Evolutionary conservation across 2,113 vertebrate species (phyloP), one percentile per base, ranked within the genome.

Genomic region (Caretta caretta): DNA sequence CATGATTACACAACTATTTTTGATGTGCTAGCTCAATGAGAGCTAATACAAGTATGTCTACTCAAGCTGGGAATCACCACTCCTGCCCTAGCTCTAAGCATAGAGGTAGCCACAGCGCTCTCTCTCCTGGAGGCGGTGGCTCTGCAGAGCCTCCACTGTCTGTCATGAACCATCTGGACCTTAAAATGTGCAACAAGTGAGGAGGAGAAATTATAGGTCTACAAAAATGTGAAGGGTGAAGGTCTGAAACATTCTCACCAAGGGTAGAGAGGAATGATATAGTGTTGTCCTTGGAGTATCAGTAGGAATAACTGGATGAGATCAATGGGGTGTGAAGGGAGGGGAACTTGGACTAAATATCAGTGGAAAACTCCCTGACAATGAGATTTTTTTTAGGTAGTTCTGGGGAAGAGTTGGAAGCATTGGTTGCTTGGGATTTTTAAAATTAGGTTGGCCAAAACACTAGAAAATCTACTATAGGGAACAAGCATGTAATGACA

Each of bases 401-500:
- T 92, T 90, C 78, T 84, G 46, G 69, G 27, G 90, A 93, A 94
- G 2, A 89, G 24, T 0, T 20, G 57, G 5, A 95, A 78, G 2
- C 62, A 94, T 62, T 86, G 56, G 76, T 88, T 93, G 86, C 35
- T 42, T 86, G 27, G 53, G 46, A 35, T 17, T 92, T 91, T 93
- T 24, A 8, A 92, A 96, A 92, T 17, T 35, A 94, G 29, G 29
- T 35, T 65, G 57, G 78, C 93, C 56, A 95, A 92, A 88, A 72
- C 78, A 10, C 49, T 89, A 88, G 86, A 38, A 95, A 95, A 92
- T 90, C 49, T 89, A 35, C 42, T 92, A 86, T 94, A 87, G 94
- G 95, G 94, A 88, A 92, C 25, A 4, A 86, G 83, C 82, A 93
- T 97, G 46, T 72, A 62, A 0, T 95, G 88, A 90, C 94, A 94